Base-by-base conservation (phyloP, 2,888 invertebrate genomes). In the Pardosa pseudoannulata region DNA sequence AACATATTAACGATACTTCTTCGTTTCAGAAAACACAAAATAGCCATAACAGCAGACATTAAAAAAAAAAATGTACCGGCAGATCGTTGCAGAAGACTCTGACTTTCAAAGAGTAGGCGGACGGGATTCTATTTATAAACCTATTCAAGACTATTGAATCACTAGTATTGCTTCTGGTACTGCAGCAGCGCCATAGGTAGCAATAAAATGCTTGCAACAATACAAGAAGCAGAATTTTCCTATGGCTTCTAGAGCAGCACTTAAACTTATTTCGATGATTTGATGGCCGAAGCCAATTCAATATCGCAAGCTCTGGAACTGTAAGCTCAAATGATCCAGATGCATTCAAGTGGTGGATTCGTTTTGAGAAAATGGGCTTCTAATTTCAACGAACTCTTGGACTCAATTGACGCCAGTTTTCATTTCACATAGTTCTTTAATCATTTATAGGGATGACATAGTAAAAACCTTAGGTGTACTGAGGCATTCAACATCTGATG, bases 91-190 rank as follows among this genome's bases (percentile, higher is more conserved):
- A n/a, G n/a, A n/a, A n/a, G n/a, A n/a, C n/a, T n/a, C n/a, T n/a
- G n/a, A n/a, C n/a, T n/a, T n/a, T n/a, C n/a, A n/a, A n/a, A n/a
- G n/a, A n/a, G n/a, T n/a, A n/a, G n/a, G n/a, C n/a, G n/a, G n/a
- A n/a, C n/a, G n/a, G n/a, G n/a, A n/a, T n/a, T n/a, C n/a, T n/a
- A n/a, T n/a, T n/a, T n/a, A n/a, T n/a, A n/a, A n/a, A n/a, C n/a
- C n/a, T n/a, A n/a, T n/a, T n/a, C n/a, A n/a, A n/a, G n/a, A n/a
- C n/a, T n/a, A n/a, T n/a, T n/a, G n/a, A n/a, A n/a, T n/a, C n/a
- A n/a, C n/a, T n/a, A 90, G 90, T 1, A 89, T 91, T 6, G 91
- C 90, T 1, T 91, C 91, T 65, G 65, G 91, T 0, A 90, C 90
- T 0, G 89, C 90, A 9, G 79, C 90, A 5, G 90, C 90, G 5